Percentiles rank a stretch among this genome's conserved stretches.
Evolutionary conservation across 2,113 vertebrate species (phyloP).

Genomic region (Pteropus alecto): DNA sequence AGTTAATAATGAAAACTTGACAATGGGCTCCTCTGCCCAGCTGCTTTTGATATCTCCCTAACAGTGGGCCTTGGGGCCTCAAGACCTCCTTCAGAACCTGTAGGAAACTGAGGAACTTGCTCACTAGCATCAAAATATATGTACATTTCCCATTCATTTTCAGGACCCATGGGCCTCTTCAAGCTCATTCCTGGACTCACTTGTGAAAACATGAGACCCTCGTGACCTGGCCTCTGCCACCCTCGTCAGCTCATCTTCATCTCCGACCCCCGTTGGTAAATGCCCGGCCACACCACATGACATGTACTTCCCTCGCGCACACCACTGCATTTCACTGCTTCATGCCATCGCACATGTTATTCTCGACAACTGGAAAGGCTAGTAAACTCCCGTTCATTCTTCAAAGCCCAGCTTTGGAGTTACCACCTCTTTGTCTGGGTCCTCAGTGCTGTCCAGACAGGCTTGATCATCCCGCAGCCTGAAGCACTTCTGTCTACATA

Average conservation of each 20-base stretch:
- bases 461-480: neutral
- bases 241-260: neutral
- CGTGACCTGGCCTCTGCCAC: neutral
- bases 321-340: neutral
- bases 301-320: neutral
- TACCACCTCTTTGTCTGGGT: neutral
- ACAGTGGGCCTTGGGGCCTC: neutral
- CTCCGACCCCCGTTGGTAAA: accelerated
- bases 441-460: neutral
- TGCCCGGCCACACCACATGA: neutral
- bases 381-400: neutral
- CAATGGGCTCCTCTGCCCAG: neutral
- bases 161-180: neutral
- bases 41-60: neutral
- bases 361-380: neutral
- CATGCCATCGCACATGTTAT: neutral
- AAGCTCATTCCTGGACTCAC: neutral
- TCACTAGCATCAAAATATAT: neutral
- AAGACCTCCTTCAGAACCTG: neutral
- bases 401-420: neutral
- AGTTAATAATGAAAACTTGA: neutral
- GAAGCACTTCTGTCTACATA: neutral
- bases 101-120: neutral
- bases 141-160: neutral
- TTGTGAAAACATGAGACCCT: neutral